phyloP scores from a whole-genome alignment of 2,888 invertebrate genomes.

The Melanotus villosus region DNA sequence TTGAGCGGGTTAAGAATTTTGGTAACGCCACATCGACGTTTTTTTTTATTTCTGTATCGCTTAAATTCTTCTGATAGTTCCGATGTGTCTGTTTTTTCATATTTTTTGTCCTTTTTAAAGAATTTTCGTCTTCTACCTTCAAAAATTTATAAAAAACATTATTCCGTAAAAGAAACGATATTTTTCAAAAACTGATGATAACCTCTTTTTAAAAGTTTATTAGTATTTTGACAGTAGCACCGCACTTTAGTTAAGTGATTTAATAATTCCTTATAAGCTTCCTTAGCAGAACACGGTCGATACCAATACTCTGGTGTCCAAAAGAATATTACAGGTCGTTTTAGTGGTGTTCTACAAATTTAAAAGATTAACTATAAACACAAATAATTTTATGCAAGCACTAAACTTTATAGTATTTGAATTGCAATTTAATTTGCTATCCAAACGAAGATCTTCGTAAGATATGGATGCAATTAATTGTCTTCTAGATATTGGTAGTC shows the following conservation, averaged over 20 bases:
- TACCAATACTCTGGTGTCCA: slow-evolving; percentile 74
- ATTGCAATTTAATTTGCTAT: slow-evolving; percentile 47
- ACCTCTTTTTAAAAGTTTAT: slow-evolving; percentile 37
- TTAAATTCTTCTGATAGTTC: background rate
- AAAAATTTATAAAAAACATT: background rate
- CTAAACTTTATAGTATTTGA: slow-evolving; percentile 57
- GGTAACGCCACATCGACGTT: background rate
- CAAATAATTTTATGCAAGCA: too few relatives aligned
- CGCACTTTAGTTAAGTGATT: slow-evolving; percentile 63
- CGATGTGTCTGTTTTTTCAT: slow-evolving; percentile 18
- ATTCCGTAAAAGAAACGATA: too few relatives aligned
- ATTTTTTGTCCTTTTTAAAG: slow-evolving; percentile 20
- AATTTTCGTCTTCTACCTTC: slow-evolving; percentile 22
- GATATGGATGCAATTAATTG: slow-evolving; percentile 69
- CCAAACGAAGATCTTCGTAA: slow-evolving; percentile 63
- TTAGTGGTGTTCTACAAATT: slow-evolving; percentile 54
- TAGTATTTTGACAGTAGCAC: slow-evolving; percentile 51
- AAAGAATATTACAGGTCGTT: slow-evolving; percentile 67
- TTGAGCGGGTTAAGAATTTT: background rate
- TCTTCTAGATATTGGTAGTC: slow-evolving; percentile 67
- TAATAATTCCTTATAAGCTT: slow-evolving; percentile 66
- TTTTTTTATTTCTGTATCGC: background rate
- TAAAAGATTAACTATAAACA: too few relatives aligned
- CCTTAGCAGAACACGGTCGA: slow-evolving; percentile 67
- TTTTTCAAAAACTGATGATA: too few relatives aligned